These are phyloP conservation scores for Austrolebias charrua DNA, from an alignment of 2,797 vertebrate genomes.

Conservation along the genomic window DNA sequence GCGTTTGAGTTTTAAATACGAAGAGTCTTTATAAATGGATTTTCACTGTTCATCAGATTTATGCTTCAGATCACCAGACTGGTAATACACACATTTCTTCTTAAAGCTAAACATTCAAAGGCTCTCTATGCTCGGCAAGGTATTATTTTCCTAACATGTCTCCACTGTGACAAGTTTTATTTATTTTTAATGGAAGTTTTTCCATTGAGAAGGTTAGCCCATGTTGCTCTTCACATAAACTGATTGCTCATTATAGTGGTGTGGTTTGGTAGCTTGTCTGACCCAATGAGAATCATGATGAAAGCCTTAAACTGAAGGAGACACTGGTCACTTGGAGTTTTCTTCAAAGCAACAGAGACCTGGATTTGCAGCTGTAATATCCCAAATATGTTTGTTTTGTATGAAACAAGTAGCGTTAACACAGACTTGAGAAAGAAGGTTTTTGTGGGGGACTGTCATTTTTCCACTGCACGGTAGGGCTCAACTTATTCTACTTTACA, in stretches of 20 bases:
- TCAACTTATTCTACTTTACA: background rate
- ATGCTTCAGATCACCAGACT: conserved; percentile 33
- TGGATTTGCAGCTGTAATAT: background rate
- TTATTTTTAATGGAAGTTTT: background rate
- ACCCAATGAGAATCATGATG: background rate
- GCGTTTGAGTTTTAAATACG: conserved; percentile 29
- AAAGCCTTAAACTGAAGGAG: conserved; percentile 7
- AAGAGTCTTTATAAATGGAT: conserved; percentile 32
- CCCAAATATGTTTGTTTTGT: background rate
- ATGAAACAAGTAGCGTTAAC: background rate
- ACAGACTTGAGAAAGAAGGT: background rate
- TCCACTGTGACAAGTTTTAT: background rate
- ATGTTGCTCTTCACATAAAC: conserved; percentile 15
- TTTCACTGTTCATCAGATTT: conserved; percentile 39
- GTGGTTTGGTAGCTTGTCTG: conserved; percentile 8
- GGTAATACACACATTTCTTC: background rate
- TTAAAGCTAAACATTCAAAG: background rate
- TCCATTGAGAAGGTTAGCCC: background rate
- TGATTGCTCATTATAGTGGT: background rate
- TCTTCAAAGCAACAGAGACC: background rate
- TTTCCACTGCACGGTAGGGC: conserved; percentile 10
- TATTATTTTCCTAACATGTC: background rate
- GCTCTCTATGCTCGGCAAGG: conserved; percentile 7
- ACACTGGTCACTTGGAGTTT: conserved; percentile 7
- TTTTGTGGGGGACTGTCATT: background rate